Base-by-base conservation (phyloP, 2,113 vertebrate genomes). In the Gobius niger region DNA sequence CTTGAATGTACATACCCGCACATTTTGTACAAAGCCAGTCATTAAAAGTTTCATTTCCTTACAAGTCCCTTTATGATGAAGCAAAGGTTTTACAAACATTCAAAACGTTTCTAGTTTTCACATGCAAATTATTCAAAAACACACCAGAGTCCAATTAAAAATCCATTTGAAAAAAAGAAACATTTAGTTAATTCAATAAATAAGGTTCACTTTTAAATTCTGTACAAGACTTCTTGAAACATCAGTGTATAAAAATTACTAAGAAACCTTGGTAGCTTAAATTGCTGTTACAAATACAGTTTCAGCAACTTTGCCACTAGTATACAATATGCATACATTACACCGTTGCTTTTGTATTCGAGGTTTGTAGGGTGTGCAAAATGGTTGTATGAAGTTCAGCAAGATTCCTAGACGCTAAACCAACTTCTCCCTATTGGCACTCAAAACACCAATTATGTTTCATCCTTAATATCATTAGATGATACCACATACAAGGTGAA, bases 201-300 rank as follows among this genome's bases (percentile, higher is more conserved):
- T 89, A 83, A 90, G 86, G 89, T 85, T 51, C 78, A 81, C 70
- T 67, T 82, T 71, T 76, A 78, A 89, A 90, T 87, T 82, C 83
- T 91, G 87, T 91, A 92, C 89, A 92, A 88, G 90, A 86, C 77
- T 86, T 83, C 65, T 79, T 77, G 77, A 75, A 90, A 86, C 88
- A 90, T 85, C 85, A 89, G 88, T 87, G 83, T 92, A 93, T 86
- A 93, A 93, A 93, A 91, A 67, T 87, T 72, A 87, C 76, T 85
- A 85, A 86, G 83, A 90, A 88, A 83, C 73, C 13, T 79, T 72
- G 87, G 82, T 90, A 93, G 92, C 91, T 91, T 93, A 90, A 93
- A 91, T 77, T 80, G 85, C 89, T 91, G 89, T 91, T 91, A 92
- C 79, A 93, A 93, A 92, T 90, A 89, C 72, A 82, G 71, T 72